Conservation (phyloP, 2,888 invertebrate species). For the Lasioglossum oenotherae region DNA sequence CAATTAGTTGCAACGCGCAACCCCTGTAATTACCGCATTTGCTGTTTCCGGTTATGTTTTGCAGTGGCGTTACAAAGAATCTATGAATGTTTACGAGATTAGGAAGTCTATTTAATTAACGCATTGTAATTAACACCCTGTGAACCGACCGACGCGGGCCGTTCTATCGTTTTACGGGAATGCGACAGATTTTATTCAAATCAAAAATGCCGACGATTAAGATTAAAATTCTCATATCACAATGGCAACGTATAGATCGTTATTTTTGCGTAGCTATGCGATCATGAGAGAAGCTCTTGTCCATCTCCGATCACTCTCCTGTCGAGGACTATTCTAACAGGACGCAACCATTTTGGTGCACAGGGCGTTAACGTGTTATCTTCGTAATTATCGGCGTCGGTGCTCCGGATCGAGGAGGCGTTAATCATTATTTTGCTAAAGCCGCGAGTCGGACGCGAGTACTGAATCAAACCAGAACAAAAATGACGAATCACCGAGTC, state of each 20-base stretch:
- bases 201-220: background rate
- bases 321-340: background rate
- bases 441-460: background rate
- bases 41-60: slow-evolving; percentile 31
- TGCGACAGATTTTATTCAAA: background rate
- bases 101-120: slow-evolving; percentile 34
- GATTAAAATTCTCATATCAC: background rate
- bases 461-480: slow-evolving; percentile 6
- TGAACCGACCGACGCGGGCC: slow-evolving; percentile 25
- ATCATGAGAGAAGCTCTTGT: background rate
- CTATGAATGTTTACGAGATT: slow-evolving; percentile 13
- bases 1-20: background rate
- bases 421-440: slow-evolving; percentile 37
- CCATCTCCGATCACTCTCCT: background rate
- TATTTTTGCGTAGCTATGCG: background rate
- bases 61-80: slow-evolving; percentile 20
- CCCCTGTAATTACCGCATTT: slow-evolving; percentile 1
- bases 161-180: slow-evolving; percentile 7
- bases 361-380: slow-evolving; percentile 22
- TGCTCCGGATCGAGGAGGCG: background rate
- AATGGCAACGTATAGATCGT: background rate
- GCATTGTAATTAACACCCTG: slow-evolving; percentile 30
- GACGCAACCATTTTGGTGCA: background rate
- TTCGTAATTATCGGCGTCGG: slow-evolving; percentile 25
- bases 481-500: background rate